These are phyloP conservation scores for Agelaius phoeniceus DNA, from an alignment of 2,113 vertebrate genomes.

Conservation along the genomic window DNA sequence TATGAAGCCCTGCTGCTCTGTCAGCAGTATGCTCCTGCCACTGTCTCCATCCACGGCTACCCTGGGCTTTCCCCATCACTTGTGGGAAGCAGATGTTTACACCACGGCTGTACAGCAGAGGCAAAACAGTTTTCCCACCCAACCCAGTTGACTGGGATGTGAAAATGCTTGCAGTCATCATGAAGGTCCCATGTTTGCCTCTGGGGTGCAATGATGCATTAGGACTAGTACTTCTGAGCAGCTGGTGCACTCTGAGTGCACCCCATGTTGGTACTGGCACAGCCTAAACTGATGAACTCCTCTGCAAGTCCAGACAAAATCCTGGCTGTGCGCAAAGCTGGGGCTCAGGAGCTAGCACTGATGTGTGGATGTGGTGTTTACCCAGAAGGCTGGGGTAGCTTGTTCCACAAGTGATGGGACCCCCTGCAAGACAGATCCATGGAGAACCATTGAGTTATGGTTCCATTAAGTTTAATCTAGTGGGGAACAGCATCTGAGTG, in stretches of 20 bases:
- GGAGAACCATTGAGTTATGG: background rate
- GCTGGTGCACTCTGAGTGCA: background rate
- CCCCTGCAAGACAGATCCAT: fast-evolving
- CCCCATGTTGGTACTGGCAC: background rate
- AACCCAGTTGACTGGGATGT: background rate
- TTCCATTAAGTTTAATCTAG: background rate
- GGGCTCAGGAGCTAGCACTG: background rate
- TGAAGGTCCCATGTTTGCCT: background rate
- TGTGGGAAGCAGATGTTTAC: background rate
- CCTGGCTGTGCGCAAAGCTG: background rate
- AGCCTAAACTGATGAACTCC: background rate
- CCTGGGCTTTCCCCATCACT: conserved; percentile 2
- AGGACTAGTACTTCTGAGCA: background rate
- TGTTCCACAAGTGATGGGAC: background rate
- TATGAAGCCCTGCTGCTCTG: background rate
- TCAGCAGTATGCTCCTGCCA: conserved; percentile 10
- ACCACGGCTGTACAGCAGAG: background rate
- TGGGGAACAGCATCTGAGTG: background rate
- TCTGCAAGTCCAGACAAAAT: background rate
- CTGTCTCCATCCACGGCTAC: background rate
- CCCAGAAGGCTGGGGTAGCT: background rate
- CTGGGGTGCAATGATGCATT: background rate
- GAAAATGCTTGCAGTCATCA: background rate
- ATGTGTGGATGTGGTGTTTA: background rate
- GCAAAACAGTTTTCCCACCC: background rate